Base-by-base conservation (phyloP, 2,113 vertebrate species). In the Antigone vipio region DNA sequence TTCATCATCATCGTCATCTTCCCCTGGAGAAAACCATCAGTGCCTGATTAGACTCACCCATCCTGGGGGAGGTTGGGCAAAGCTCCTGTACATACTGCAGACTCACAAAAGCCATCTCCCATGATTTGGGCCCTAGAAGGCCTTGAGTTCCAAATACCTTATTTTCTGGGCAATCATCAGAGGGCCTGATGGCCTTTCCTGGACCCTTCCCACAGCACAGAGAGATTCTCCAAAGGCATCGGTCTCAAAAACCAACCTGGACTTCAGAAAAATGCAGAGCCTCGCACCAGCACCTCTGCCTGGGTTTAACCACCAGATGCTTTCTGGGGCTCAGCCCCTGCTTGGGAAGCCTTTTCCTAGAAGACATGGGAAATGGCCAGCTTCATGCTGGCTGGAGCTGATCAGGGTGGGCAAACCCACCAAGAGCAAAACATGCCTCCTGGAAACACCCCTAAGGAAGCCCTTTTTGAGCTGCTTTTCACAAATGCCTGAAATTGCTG, bases 1-100 rank as follows among this genome's bases (percentile, higher is more conserved):
- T 74, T 99, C 99, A 4, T 99, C 99, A 0, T 99, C 99, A 0
- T 99, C 99, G 0, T 99, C 99, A 6, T 99, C 98, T 91, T 98
- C 98, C 42, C 98, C 98, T 98, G 79, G 16, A 87, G 78, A 94
- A 82, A 97, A 95, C 10, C 69, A 93, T 29, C 9, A 76, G 53
- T 20, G 56, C 30, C 66, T 34, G 35, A 12, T 88, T 40, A 85
- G 75, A 79, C 22, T 77, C 6, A 3, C 12, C 20, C 7, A 3
- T 23, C 19, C 32, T 34, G 11, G 34, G 27, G 13, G 6, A 74
- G n/a, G 15, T 0, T 77, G 38, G 71, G 27, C 6, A 83, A 86
- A 86, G 40, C 6, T 76, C 18, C 45, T 35, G 10, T 53, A 50
- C 19, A 12, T 17, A 30, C 13, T 23, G n/a, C 27, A 81, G 75